Conservation (phyloP, 1,140 invertebrate species). For the Eriosoma lanigerum region DNA sequence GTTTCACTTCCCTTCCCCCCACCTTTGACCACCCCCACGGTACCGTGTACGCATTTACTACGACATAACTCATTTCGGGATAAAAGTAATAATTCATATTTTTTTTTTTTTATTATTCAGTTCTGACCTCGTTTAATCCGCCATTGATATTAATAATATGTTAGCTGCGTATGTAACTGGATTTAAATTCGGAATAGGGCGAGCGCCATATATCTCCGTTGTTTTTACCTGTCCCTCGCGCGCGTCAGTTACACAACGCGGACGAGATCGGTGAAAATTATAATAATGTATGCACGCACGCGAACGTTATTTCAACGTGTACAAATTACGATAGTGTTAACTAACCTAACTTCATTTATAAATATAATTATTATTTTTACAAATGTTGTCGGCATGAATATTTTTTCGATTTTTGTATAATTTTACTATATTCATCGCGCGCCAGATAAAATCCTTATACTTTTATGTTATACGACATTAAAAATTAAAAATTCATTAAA, state of each 20-base stretch:
- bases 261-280: not conserved
- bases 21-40: too few species aligned
- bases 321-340: not conserved
- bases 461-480: too few species aligned
- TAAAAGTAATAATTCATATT: slow-evolving; percentile 9
- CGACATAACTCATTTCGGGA: slow-evolving; percentile 3
- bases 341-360: too few species aligned
- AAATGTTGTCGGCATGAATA: too few species aligned
- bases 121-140: not conserved
- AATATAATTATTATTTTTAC: not conserved
- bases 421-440: too few species aligned
- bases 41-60: not conserved
- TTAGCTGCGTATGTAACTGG: not conserved
- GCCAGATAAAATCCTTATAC: too few species aligned
- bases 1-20: not conserved
- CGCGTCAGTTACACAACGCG: not conserved
- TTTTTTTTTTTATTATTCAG: too few species aligned
- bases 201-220: not conserved
- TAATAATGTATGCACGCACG: not conserved
- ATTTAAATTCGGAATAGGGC: slow-evolving; percentile 8
- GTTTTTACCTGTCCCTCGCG: not conserved
- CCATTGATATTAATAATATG: slow-evolving; percentile 20
- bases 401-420: too few species aligned
- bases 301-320: not conserved
- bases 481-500: too few species aligned